Conservation (phyloP, 2,113 vertebrate species). For the Chaetorhynchus papuensis region DNA sequence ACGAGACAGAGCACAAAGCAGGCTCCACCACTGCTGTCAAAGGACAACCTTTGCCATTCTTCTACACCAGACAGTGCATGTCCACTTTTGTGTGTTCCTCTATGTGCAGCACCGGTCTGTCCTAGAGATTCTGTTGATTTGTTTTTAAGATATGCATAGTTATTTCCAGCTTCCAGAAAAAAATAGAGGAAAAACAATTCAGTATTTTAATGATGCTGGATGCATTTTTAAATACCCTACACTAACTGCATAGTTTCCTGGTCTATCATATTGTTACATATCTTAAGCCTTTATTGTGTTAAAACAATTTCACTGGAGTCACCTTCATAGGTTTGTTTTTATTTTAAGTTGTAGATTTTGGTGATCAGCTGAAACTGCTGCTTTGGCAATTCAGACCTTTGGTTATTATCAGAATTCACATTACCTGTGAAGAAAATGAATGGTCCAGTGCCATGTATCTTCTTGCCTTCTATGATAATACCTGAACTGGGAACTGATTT, state of each 20-base stretch:
- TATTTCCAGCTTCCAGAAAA: background rate
- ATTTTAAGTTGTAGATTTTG: background rate
- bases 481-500: background rate
- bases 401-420: background rate
- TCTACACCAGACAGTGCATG: background rate
- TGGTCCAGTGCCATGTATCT: rapidly evolving
- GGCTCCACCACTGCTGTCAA: rapidly evolving
- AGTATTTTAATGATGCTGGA: background rate
- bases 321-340: background rate
- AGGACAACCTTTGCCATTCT: background rate
- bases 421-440: background rate
- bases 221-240: background rate
- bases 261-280: rapidly evolving
- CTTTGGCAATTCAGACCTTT: background rate
- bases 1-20: background rate
- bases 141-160: background rate
- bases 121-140: background rate
- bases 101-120: rapidly evolving
- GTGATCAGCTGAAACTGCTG: background rate
- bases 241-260: background rate
- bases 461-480: background rate
- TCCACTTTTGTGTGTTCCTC: background rate
- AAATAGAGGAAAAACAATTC: background rate
- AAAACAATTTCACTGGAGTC: background rate
- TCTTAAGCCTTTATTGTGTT: background rate